Percentiles rank a stretch among this genome's conserved stretches.
phyloP scores from a whole-genome alignment of 2,113 vertebrate genomes.

The Butorides virescens region DNA sequence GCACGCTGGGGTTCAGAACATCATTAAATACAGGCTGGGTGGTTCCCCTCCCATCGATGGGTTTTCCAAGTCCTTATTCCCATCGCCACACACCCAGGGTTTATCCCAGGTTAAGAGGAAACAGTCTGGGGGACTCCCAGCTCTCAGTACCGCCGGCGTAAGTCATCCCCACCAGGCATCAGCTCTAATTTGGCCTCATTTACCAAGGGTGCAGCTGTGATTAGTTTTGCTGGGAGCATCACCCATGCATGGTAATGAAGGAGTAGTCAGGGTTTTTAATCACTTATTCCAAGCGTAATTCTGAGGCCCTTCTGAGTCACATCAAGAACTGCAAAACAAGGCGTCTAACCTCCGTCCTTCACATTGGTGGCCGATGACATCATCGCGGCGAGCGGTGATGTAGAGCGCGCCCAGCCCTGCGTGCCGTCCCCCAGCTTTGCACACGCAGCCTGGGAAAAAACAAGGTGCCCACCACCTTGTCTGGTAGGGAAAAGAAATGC shows the following conservation, averaged over 20 bases:
- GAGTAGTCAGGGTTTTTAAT: background rate
- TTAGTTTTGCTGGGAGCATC: fast-evolving
- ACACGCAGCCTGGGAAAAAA: background rate
- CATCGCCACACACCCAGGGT: fast-evolving
- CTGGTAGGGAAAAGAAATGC: background rate
- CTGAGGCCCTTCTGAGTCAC: background rate
- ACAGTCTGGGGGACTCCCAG: background rate
- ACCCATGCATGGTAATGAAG: background rate
- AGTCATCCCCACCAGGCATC: background rate
- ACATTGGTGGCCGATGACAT: fast-evolving
- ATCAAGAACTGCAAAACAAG: background rate
- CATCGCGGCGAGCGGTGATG: fast-evolving
- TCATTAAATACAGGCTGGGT: background rate
- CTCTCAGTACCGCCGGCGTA: background rate
- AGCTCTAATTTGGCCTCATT: background rate
- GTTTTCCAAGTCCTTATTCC: background rate
- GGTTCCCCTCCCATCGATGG: background rate
- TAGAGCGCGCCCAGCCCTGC: background rate
- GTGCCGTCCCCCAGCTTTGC: background rate
- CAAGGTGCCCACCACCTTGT: fast-evolving
- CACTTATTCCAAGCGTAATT: conserved; percentile 4
- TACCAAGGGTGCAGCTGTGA: background rate
- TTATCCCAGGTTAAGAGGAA: background rate
- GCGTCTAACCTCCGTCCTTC: background rate
- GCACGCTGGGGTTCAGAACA: background rate